Base-by-base conservation (phyloP, 2,113 vertebrate species). In the Ariopsis seemanni region DNA sequence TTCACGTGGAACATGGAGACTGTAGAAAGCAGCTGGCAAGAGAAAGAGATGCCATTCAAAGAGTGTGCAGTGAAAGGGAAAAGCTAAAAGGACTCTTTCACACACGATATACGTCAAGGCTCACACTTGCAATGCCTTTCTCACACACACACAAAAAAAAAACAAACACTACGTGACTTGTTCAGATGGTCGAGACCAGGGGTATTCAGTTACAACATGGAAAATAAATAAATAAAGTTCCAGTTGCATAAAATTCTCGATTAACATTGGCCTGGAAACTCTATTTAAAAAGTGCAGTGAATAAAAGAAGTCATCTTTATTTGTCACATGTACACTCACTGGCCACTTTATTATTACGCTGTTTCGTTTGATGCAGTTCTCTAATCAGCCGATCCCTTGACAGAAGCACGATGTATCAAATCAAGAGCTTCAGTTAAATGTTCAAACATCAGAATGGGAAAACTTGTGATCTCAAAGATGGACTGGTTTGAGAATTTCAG, bases 1-100 rank as follows among this genome's bases (percentile, higher is more conserved):
- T 71, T 71, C 58, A 52, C 9, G 48, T 71, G 63, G 50, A 84
- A 65, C 82, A 71, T 0, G 63, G 18, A 20, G 63, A 84, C 63
- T 25, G 8, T 30, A n/a, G 7, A 11, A 30, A 71, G 63, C 48
- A 84, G 63, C 82, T 83, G 60, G 82, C 82, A 83, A 7, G 34
- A 83, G 82, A 52, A 69, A 67, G 42, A 83, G 42, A n/a, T 1
- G 5, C 60, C 34, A 48, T 65, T n/a, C 6, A 65, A 25, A 48
- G 42, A 83, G 60, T 52, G 60, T 53, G 48, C 9, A 53, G 82
- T 63, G 27, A 53, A 86, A 69, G 20, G 14, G n/a, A 60, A 79
- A 55, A 7, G 25, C 75, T 79, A 30, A 79, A 79, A 55, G 75
- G 52, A 55, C 14, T 57, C 75, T 53, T 79, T 79, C 52, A 79